phyloP scores from a whole-genome alignment of 2,888 invertebrate species.

The Lasius fuliginosus region DNA sequence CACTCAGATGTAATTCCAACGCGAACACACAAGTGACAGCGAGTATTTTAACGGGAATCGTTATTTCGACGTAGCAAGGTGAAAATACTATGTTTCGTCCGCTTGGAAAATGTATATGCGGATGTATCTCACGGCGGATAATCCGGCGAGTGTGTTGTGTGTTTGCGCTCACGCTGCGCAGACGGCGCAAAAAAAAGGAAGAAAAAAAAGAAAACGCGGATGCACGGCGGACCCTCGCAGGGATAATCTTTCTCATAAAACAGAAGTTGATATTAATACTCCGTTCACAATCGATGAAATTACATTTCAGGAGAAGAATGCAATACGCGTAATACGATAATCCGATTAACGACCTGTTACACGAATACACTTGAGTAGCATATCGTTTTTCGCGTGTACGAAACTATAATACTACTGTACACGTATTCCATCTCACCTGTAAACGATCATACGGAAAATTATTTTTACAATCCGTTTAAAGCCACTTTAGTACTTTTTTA shows the following conservation, averaged over 20 bases:
- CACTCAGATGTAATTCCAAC: constrained; percentile 19
- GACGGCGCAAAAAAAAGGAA: constrained; percentile 13
- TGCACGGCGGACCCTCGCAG: constrained; percentile 2
- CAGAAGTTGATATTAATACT: constrained; percentile 65
- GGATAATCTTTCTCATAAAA: constrained; percentile 60
- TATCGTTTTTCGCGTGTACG: constrained; percentile 67
- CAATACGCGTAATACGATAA: constrained; percentile 70
- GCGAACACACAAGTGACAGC: constrained; percentile 17
- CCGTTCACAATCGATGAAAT: constrained; percentile 69
- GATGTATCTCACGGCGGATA: constrained; percentile 28
- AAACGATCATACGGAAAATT: constrained; percentile 4
- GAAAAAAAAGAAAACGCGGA: constrained; percentile 12
- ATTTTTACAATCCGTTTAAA: constrained; percentile 21
- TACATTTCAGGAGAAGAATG: constrained; percentile 71
- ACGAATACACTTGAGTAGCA: constrained; percentile 67
- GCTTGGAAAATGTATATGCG: constrained; percentile 20
- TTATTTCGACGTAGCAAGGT: constrained; percentile 34
- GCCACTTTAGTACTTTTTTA: background rate
- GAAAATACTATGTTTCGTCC: constrained; percentile 30
- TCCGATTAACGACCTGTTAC: constrained; percentile 75
- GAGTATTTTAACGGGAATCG: constrained; percentile 45
- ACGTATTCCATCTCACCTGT: background rate
- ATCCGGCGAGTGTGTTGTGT: constrained; percentile 47
- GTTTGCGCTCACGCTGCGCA: constrained; percentile 10
- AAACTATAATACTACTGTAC: constrained; percentile 41